These are phyloP conservation scores for Aegotheles bennettii DNA, from an alignment of 2,113 vertebrate species.

Conservation along the genomic window DNA sequence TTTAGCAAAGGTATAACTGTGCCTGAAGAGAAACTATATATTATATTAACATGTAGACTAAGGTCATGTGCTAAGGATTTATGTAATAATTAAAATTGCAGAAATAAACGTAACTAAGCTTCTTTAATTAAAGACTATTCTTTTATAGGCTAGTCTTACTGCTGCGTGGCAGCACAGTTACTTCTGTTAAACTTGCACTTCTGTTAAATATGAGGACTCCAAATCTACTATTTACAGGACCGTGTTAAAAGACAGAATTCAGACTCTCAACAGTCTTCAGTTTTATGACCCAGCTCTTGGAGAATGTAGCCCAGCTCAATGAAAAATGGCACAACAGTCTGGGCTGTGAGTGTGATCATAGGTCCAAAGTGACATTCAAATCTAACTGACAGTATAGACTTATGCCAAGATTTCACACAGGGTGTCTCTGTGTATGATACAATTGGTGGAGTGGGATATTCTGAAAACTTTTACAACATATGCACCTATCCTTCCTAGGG, in stretches of 20 bases:
- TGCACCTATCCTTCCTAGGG: not conserved
- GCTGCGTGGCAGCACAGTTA: not conserved
- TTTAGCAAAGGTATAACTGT: constrained; percentile 10
- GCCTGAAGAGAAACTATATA: not conserved
- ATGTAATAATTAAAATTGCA: not conserved
- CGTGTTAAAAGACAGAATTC: not conserved
- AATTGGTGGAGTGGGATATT: not conserved
- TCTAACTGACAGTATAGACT: not conserved
- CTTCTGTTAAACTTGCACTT: not conserved
- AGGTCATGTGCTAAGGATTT: not conserved
- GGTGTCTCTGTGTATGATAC: not conserved
- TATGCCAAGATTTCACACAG: not conserved
- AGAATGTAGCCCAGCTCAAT: not conserved
- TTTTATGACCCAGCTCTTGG: not conserved
- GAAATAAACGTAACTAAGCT: not conserved
- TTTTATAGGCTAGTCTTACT: not conserved
- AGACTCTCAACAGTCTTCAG: not conserved
- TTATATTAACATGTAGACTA: not conserved
- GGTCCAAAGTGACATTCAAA: not conserved
- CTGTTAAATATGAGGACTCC: not conserved
- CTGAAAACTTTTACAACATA: not conserved
- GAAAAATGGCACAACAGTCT: not conserved
- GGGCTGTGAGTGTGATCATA: not conserved
- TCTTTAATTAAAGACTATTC: not conserved
- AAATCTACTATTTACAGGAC: not conserved